phyloP scores from a whole-genome alignment of 2,797 vertebrate species.

The Microtus agrestis region DNA sequence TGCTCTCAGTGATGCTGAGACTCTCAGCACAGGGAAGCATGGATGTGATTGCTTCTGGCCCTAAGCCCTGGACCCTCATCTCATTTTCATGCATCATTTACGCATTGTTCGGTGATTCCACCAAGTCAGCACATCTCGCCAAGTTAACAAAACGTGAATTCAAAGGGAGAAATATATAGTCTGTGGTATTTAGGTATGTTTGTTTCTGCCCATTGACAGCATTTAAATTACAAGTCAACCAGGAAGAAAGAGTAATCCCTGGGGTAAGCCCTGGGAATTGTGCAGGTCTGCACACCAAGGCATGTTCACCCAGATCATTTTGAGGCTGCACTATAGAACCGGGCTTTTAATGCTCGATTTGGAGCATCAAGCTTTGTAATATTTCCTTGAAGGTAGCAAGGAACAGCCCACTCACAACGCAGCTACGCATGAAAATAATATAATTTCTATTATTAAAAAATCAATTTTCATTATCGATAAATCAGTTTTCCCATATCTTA shows the following conservation, averaged over 20 bases:
- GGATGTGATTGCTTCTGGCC: not conserved
- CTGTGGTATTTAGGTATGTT: slow-evolving; percentile 25
- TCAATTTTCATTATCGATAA: not conserved
- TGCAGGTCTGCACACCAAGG: not conserved
- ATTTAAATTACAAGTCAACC: slow-evolving; percentile 42
- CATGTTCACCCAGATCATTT: not conserved
- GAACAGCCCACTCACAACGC: not conserved
- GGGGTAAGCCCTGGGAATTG: not conserved
- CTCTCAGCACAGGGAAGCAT: accelerated
- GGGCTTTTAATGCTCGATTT: accelerated
- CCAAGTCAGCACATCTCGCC: slow-evolving; percentile 2
- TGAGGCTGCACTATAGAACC: not conserved
- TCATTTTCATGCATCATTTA: slow-evolving; percentile 71
- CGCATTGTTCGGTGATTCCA: slow-evolving; percentile 25
- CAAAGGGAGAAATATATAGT: not conserved
- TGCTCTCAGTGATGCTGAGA: accelerated
- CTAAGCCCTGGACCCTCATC: not conserved
- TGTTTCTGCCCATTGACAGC: not conserved
- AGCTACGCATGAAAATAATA: no score
- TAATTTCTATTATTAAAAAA: not conserved
- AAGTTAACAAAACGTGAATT: slow-evolving; percentile 52
- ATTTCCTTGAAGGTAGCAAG: no score
- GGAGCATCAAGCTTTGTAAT: not conserved
- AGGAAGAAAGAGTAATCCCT: slow-evolving; percentile 30
- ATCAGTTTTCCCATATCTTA: not conserved